Evolutionary conservation across 2,113 vertebrate species (phyloP), one percentile per base, ranked within the genome.

Genomic region (Aphelocoma coerulescens): DNA sequence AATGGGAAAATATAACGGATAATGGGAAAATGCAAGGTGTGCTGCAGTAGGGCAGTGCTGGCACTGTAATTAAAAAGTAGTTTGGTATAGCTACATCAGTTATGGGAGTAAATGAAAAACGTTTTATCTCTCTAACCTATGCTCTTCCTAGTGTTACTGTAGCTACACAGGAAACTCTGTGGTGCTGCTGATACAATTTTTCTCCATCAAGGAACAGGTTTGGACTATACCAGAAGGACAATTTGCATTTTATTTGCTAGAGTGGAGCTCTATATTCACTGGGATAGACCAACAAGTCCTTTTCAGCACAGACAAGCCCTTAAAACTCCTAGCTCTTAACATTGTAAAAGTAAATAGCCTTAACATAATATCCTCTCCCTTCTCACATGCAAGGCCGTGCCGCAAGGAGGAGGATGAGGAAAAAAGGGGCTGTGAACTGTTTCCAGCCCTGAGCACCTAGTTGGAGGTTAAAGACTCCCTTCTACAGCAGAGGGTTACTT

Each of bases 331-430:
- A 59, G 5, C 6, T 80, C 19, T 76, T 46, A 16, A 16, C 35
- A 21, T 16, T 32, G 26, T 52, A 23, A 67, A 19, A 9, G 24
- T 62, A 55, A 88, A 71, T 32, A 28, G 23, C 33, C 44, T 85
- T 85, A 76, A 81, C 28, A 59, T 3, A 12, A 12, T 5, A 43
- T 33, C 15, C 21, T 73, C 37, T 66, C 32, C 19, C 14, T 77
- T 62, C 11, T 65, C 9, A 0, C 4, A 3, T 33, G 55, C 1
- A 8, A 76, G 59, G 32, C 41, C 1, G 0, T 23, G 20, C 44
- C 59, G 48, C 1, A 6, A 28, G 48, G 37, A 79, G 28, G 10
- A 18, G 16, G 16, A 52, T 1, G 1, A 68, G 44, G 61, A 57
- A 52, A 62, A 93, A 87, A 44, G 4, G 12, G 9, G 3, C 13